A percentile compares a stretch with the other conserved stretches of the same genome.
phyloP scores from a whole-genome alignment of 2,797 vertebrate genomes.

The Myoxocephalus aenaeus region DNA sequence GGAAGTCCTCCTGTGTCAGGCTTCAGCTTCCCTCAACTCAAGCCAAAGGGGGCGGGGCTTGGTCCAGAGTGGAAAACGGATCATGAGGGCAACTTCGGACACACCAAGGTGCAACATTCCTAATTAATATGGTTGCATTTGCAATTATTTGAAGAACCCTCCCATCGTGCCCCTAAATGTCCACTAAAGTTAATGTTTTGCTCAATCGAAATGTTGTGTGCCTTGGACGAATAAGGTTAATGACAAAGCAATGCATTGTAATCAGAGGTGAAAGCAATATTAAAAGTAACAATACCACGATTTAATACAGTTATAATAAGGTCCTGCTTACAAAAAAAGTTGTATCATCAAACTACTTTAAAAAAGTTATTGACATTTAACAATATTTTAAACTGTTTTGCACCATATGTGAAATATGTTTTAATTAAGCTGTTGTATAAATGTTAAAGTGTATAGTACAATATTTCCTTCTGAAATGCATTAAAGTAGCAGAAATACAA shows the following conservation, averaged over 20 bases:
- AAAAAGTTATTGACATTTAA: not conserved
- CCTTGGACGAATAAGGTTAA: not conserved
- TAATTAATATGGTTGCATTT: not conserved
- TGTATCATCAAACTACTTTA: not conserved
- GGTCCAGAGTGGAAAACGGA: not conserved
- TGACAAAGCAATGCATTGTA: not conserved
- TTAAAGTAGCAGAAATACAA: not conserved
- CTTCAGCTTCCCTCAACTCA: not conserved
- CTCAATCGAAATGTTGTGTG: not conserved
- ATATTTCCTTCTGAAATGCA: not conserved
- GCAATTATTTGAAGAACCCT: not conserved
- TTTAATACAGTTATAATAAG: not conserved
- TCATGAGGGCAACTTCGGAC: not conserved
- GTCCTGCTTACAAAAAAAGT: not conserved
- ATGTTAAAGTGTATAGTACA: not conserved
- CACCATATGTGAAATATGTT: not conserved
- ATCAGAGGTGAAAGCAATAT: not conserved
- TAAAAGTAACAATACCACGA: not conserved
- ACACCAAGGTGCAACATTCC: not conserved
- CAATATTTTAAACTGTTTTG: not conserved
- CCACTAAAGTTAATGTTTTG: not conserved
- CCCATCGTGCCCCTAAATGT: not conserved
- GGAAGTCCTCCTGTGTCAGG: not conserved
- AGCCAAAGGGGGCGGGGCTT: slow-evolving; percentile 3
- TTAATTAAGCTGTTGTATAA: not conserved